Evolutionary conservation across 37 sponge, comb jelly and placozoan genomes (phyloP).

Genomic region (Petrosia ficiformis): DNA sequence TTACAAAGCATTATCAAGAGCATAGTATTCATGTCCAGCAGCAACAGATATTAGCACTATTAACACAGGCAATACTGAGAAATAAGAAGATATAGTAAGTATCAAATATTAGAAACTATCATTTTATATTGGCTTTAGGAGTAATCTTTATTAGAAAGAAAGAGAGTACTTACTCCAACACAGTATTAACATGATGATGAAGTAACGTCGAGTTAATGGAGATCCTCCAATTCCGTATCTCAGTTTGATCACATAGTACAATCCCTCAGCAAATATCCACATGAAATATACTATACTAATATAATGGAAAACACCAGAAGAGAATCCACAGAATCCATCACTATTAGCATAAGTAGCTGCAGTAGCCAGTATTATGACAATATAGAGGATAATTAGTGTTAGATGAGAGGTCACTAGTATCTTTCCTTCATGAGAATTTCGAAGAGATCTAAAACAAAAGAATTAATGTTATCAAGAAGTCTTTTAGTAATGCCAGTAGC

Average conservation of each 20-base stretch:
- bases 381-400: not conserved
- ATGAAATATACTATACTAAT: conserved; percentile 39
- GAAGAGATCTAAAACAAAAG: not conserved
- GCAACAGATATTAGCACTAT: conserved; percentile 36
- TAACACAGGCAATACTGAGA: conserved; percentile 23
- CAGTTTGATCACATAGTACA: conserved; percentile 27
- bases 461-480: too few relatives aligned
- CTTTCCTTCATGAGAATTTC: not conserved
- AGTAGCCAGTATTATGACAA: not conserved
- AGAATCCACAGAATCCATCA: conserved; percentile 25
- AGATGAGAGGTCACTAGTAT: not conserved
- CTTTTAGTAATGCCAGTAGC: too few relatives aligned
- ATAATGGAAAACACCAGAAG: conserved; percentile 41
- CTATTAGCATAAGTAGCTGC: not conserved
- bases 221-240: conserved; percentile 5
- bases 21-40: conserved; percentile 34
- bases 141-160: too few relatives aligned
- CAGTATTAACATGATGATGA: not conserved
- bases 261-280: conserved; percentile 36
- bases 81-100: not conserved
- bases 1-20: conserved; percentile 3
- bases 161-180: conserved; percentile 33
- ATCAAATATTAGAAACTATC: too few relatives aligned
- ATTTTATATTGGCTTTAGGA: too few relatives aligned
- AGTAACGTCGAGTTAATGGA: not conserved